phyloP scores from a whole-genome alignment of 2,888 invertebrate species.

The Clivina fossor region DNA sequence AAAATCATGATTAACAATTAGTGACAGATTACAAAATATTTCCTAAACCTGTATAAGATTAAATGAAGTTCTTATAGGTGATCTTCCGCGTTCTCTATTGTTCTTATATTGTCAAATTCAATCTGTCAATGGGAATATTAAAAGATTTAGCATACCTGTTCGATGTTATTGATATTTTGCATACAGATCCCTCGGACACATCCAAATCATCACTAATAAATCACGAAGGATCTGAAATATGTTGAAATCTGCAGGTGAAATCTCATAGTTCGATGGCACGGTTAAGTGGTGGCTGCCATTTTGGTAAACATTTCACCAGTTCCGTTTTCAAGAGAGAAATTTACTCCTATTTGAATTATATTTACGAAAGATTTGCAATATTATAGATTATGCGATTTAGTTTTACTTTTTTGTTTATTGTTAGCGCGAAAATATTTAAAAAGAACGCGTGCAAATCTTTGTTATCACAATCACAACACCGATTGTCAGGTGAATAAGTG shows the following conservation, averaged over 20 bases:
- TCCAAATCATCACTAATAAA: conserved; percentile 22
- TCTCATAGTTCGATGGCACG: conserved; percentile 1
- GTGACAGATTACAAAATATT: too few species aligned
- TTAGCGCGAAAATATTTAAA: background rate
- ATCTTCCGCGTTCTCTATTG: conserved; percentile 1
- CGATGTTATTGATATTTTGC: background rate
- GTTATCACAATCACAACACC: conserved; percentile 15
- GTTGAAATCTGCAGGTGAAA: conserved; percentile 9
- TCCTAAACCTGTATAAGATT: too few species aligned
- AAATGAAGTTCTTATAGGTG: too few species aligned
- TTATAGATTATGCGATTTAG: background rate
- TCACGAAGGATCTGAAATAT: background rate
- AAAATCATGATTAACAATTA: too few species aligned
- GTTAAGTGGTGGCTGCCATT: conserved; percentile 18
- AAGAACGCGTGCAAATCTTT: background rate
- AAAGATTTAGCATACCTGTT: background rate
- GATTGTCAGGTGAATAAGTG: conserved; percentile 7
- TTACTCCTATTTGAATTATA: background rate
- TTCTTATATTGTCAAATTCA: background rate
- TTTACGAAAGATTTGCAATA: conserved; percentile 1
- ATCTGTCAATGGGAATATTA: background rate
- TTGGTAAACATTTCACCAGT: conserved; percentile 26
- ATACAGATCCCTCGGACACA: conserved; percentile 5
- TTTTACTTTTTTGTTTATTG: background rate
- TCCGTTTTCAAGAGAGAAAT: background rate